Conservation (phyloP, 2,888 invertebrate genomes). For the Euplexia lucipara region DNA sequence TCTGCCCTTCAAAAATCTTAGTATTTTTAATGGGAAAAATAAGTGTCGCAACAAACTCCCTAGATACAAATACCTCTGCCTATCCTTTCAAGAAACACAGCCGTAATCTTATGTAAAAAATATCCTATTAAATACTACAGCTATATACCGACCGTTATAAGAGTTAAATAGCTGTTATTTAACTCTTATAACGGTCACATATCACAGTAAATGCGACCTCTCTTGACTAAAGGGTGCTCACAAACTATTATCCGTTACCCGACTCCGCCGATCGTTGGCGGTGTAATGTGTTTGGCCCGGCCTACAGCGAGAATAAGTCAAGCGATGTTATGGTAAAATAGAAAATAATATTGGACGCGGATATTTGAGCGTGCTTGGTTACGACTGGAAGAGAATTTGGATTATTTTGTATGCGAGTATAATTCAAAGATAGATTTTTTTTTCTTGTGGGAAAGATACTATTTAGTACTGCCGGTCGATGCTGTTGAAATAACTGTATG, state of each 20-base stretch:
- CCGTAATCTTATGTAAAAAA: neutral
- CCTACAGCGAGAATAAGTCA: constrained; percentile 60
- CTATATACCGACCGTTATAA: too few species aligned
- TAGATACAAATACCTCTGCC: too few species aligned
- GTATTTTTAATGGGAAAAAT: too few species aligned
- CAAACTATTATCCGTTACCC: constrained; percentile 48
- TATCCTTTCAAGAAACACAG: neutral
- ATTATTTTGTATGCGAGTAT: neutral
- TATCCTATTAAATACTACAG: neutral
- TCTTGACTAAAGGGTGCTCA: constrained; percentile 40
- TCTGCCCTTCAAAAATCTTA: too few species aligned
- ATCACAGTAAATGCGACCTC: constrained; percentile 32
- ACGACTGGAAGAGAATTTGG: constrained; percentile 14
- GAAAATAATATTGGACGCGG: constrained; percentile 62
- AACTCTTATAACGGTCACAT: constrained; percentile 27
- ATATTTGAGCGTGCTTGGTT: constrained; percentile 16
- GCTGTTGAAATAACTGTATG: too few species aligned
- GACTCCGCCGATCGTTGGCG: constrained; percentile 39
- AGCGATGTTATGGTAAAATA: constrained; percentile 65
- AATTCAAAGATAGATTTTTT: neutral
- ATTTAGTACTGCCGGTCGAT: too few species aligned
- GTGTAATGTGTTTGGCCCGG: constrained; percentile 62
- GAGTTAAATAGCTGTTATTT: too few species aligned
- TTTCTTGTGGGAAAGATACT: too few species aligned
- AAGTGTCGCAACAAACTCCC: too few species aligned